Evolutionary conservation across 92 coral and sea anemone species (phyloP).

Genomic region (Heteractis magnifica): DNA sequence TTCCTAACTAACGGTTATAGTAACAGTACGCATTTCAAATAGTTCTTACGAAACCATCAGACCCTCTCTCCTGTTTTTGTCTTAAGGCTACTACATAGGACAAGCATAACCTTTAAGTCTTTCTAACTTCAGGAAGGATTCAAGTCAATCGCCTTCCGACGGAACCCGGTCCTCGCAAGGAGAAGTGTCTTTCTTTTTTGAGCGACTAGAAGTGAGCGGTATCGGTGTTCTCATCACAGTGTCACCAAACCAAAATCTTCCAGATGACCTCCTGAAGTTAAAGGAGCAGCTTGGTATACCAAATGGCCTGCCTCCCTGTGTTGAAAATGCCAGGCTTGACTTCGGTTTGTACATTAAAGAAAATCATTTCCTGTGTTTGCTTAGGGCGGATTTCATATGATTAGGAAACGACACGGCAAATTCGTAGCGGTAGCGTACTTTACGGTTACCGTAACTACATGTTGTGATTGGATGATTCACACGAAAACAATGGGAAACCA

Average conservation of each 20-base stretch:
- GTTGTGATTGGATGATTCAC: too few species aligned
- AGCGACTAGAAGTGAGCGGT: slow-evolving; percentile 62
- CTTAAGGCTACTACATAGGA: neutral
- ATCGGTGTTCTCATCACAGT: slow-evolving; percentile 50
- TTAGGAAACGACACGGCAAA: too few species aligned
- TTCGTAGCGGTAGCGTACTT: too few species aligned
- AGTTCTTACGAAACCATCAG: too few species aligned
- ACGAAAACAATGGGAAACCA: too few species aligned
- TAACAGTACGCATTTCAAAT: too few species aligned
- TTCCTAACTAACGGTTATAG: too few species aligned
- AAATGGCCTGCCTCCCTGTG: slow-evolving; percentile 76
- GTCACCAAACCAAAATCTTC: slow-evolving; percentile 61
- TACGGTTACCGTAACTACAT: too few species aligned
- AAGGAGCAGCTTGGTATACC: slow-evolving; percentile 81
- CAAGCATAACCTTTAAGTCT: neutral
- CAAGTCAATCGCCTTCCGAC: neutral
- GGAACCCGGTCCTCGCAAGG: neutral
- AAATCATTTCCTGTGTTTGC: neutral
- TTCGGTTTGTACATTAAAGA: slow-evolving; percentile 57
- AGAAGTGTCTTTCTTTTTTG: slow-evolving; percentile 56
- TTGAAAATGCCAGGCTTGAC: slow-evolving; percentile 78
- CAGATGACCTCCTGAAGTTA: slow-evolving; percentile 69
- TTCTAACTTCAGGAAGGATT: neutral
- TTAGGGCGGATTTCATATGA: too few species aligned
- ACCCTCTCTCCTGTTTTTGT: too few species aligned